These are phyloP conservation scores for Diogma glabrata DNA, from an alignment of 2,888 invertebrate genomes.

Conservation along the genomic window DNA sequence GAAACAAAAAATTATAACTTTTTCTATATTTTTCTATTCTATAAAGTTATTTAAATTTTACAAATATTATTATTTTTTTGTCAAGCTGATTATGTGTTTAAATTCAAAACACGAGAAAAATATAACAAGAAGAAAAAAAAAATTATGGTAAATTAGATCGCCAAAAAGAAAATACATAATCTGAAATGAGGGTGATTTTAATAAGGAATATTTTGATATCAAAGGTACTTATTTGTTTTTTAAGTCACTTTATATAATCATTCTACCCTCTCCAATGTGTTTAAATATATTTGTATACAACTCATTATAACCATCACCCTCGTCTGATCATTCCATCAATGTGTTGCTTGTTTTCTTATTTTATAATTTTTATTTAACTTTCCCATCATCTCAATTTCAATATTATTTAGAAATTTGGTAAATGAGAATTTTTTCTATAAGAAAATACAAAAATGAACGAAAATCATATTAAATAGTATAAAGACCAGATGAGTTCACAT, in stretches of 20 bases:
- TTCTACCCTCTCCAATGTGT: slow-evolving; percentile 1
- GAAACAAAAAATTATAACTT: no score
- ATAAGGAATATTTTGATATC: slow-evolving; percentile 7
- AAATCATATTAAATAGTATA: slow-evolving; percentile 6
- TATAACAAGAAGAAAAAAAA: background rate
- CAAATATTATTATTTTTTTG: slow-evolving; percentile 1
- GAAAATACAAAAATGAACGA: slow-evolving; percentile 2
- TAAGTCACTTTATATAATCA: slow-evolving; percentile 2
- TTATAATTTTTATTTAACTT: background rate
- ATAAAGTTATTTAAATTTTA: slow-evolving; percentile 7
- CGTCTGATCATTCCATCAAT: slow-evolving; percentile 6
- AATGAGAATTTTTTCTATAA: background rate
- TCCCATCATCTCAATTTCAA: slow-evolving; percentile 6
- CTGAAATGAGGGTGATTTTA: slow-evolving; percentile 7
- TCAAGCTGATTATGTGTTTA: slow-evolving; percentile 12
- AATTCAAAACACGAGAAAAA: slow-evolving; percentile 8
- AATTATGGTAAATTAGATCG: slow-evolving; percentile 3
- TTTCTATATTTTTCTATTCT: background rate
- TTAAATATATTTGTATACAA: background rate
- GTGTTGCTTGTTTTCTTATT: no score
- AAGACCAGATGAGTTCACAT: slow-evolving; percentile 6
- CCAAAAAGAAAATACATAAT: slow-evolving; percentile 2
- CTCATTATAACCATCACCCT: slow-evolving; percentile 7
- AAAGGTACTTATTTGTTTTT: slow-evolving; percentile 9
- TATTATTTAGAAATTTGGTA: slow-evolving; percentile 3